Percentiles rank a stretch among this genome's conserved stretches.
phyloP scores from a whole-genome alignment of 1,140 invertebrate species.

The Apis florea region DNA sequence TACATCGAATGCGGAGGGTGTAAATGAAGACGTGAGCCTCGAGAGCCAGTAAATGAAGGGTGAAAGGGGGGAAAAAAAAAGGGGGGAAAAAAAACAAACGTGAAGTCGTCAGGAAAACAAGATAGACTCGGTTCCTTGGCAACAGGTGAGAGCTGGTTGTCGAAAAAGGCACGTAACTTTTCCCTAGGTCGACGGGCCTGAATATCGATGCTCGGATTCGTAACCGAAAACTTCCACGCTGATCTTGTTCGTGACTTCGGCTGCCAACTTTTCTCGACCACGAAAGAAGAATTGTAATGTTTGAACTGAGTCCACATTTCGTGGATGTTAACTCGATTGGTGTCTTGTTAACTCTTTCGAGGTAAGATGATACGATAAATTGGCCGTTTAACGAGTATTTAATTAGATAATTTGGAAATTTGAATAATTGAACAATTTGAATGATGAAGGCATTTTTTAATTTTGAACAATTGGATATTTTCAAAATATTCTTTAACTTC shows the following conservation, averaged over 20 bases:
- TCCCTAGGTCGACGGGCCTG: conserved; percentile 33
- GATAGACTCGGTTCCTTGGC: conserved; percentile 50
- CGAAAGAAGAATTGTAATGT: too few species aligned
- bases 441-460: too few species aligned
- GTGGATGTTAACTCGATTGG: too few species aligned
- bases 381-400: too few species aligned
- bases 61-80: not conserved
- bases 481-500: too few species aligned
- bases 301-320: too few species aligned
- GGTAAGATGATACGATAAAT: too few species aligned
- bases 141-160: conserved; percentile 61
- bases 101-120: conserved; percentile 34
- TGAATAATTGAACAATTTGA: too few species aligned
- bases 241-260: not conserved
- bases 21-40: not conserved
- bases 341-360: too few species aligned
- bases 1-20: not conserved
- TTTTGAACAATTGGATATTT: too few species aligned
- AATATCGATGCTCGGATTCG: conserved; percentile 52
- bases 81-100: not conserved
- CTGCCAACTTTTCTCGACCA: not conserved
- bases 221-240: conserved; percentile 26
- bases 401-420: too few species aligned
- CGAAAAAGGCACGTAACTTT: conserved; percentile 59
- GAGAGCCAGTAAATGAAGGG: not conserved